Base-by-base conservation (phyloP, 2,888 invertebrate genomes). In the Caenorhabditis sulstoni region DNA sequence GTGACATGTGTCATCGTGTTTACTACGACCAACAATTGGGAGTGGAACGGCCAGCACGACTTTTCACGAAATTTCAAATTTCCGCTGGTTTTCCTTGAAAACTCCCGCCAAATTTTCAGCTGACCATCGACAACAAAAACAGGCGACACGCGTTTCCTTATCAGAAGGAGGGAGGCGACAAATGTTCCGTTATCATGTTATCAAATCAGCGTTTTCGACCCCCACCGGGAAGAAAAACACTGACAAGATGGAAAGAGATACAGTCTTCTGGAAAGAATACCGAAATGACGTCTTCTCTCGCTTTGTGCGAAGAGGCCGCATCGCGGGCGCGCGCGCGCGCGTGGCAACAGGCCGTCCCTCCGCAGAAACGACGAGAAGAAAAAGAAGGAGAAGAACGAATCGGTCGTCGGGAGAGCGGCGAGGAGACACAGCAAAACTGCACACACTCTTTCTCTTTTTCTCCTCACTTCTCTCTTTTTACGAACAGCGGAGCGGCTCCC, bases 291-390 rank as follows among this genome's bases (percentile, higher is more conserved):
- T 22, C 49, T 59, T 37, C 67, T 35, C 7, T 7, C 29, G 29
- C 29, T 29, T 29, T 29, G 29, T 29, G 7, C 29, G 29, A 29
- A 29, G 29, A 29, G 7, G 29, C n/a, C n/a, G n/a, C n/a, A n/a
- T n/a, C n/a, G n/a, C n/a, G 7, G 29, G 29, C 29, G 29, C 29
- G 29, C 29, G 29, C 29, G 29, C 29, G 3, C n/a, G 41, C 59
- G 59, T 61, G 68, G 59, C 68, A 68, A 61, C 59, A 45, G n/a
- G 14, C 49, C 59, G 58, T 39, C 47, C 41, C n/a, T 50, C 62
- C 55, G 64, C 64, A 64, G 71, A 64, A 70, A 62, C 70, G 44
- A 53, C 70, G 70, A 70, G 70, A 70, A 70, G 61, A 53, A 70
- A 61, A 45, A 11, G 39, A 8, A 20, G 18, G 11, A 50, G 22